Evolutionary conservation across 2,888 invertebrate species (phyloP).

Genomic region (Apamea monoglypha): DNA sequence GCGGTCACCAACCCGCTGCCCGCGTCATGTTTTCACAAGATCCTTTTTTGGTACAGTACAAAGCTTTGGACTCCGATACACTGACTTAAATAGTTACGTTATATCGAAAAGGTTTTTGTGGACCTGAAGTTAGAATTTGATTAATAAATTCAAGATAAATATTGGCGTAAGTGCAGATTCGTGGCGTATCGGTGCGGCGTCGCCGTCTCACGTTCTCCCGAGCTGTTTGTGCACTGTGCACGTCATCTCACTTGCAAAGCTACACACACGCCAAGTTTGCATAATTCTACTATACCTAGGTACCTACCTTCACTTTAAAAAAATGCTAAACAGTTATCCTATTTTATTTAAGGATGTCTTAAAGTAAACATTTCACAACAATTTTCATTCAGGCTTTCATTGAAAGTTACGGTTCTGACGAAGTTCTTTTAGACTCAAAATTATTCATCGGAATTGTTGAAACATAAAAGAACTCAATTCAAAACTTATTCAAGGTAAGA

Average conservation of each 20-base stretch:
- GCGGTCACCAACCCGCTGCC: slow-evolving; percentile 32
- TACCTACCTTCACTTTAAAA: slow-evolving; percentile 34
- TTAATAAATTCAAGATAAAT: slow-evolving; percentile 39
- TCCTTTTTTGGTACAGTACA: slow-evolving; percentile 39
- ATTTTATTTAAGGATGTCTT: slow-evolving; percentile 17
- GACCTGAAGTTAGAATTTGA: slow-evolving; percentile 10
- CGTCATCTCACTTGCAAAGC: slow-evolving; percentile 55
- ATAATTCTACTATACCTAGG: slow-evolving; percentile 42
- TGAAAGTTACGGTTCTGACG: slow-evolving; percentile 41
- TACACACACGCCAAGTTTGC: slow-evolving; percentile 42
- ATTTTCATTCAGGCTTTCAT: slow-evolving; percentile 36
- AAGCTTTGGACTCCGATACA: slow-evolving; percentile 25
- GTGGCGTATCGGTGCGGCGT: slow-evolving; percentile 26
- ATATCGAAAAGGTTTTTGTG: not conserved
- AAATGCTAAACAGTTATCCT: slow-evolving; percentile 31
- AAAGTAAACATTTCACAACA: slow-evolving; percentile 37
- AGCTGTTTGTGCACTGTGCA: slow-evolving; percentile 39
- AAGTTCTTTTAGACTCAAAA: slow-evolving; percentile 48
- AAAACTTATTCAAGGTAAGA: slow-evolving; percentile 54
- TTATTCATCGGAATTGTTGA: slow-evolving; percentile 55
- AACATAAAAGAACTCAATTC: slow-evolving; percentile 51
- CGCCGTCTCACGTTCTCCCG: slow-evolving; percentile 18
- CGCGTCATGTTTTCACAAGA: slow-evolving; percentile 42
- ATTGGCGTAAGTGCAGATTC: slow-evolving; percentile 29
- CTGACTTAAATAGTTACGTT: slow-evolving; percentile 13